Conservation (phyloP, 2,113 vertebrate genomes). For the Cyprinodon variegatus region DNA sequence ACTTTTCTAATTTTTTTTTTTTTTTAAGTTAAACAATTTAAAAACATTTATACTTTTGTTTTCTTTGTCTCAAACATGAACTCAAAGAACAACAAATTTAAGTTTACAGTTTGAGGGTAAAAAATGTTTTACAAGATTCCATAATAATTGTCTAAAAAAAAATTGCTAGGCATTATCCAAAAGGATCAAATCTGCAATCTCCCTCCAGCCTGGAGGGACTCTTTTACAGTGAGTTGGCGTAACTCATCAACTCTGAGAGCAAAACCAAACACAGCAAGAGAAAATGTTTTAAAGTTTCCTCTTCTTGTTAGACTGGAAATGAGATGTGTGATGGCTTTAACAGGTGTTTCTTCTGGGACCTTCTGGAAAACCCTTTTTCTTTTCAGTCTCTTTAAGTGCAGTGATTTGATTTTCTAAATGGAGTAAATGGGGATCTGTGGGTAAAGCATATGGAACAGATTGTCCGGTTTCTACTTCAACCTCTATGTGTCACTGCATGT, state of each 20-base stretch:
- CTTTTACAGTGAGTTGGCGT: conserved; percentile 40
- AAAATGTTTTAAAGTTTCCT: conserved; percentile 45
- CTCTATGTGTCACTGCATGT: conserved; percentile 73
- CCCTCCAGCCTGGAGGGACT: conserved; percentile 24
- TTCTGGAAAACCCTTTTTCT: conserved; percentile 30
- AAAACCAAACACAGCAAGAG: conserved; percentile 38
- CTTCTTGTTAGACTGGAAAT: conserved; percentile 31
- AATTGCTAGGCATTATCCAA: not conserved
- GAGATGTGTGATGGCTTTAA: conserved; percentile 45
- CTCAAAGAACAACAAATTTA: not conserved
- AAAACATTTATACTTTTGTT: not conserved
- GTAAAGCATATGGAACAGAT: conserved; percentile 74
- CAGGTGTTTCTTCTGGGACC: conserved; percentile 48
- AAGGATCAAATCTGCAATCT: conserved; percentile 10
- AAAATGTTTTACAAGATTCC: not conserved
- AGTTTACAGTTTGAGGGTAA: not conserved
- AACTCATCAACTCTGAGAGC: conserved; percentile 35
- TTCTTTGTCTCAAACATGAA: not conserved
- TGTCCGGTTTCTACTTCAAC: conserved; percentile 64
- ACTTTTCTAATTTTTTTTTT: not conserved
- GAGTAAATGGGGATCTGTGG: conserved; percentile 48
- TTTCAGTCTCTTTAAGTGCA: conserved; percentile 31
- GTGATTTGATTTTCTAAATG: conserved; percentile 41
- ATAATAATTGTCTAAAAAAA: no score
- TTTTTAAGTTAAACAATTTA: not conserved